These are phyloP conservation scores for Nothoprocta pentlandii DNA, from an alignment of 2,113 vertebrate genomes.

Conservation along the genomic window DNA sequence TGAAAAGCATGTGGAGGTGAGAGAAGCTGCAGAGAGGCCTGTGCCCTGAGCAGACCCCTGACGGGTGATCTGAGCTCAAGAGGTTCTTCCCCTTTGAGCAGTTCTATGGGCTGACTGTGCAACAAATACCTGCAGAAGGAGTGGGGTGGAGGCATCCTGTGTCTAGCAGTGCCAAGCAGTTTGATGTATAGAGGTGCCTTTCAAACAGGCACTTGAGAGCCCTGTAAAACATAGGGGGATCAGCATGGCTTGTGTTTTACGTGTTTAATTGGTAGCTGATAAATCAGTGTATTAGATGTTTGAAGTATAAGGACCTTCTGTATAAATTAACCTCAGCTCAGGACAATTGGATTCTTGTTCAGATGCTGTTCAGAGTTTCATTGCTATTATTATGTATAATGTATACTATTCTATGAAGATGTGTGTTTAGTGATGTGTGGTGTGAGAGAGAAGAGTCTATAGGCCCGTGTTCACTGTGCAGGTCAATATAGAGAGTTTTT, in stretches of 20 bases:
- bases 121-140: neutral
- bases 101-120: neutral
- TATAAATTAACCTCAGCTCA: neutral
- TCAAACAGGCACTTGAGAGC: neutral
- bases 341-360: conserved; percentile 17
- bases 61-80: neutral
- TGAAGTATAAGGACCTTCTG: neutral
- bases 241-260: neutral
- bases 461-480: neutral
- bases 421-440: neutral
- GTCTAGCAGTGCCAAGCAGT: neutral
- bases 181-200: neutral
- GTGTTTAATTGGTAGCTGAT: neutral
- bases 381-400: neutral
- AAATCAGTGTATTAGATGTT: neutral
- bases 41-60: neutral
- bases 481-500: neutral
- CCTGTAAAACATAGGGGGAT: neutral
- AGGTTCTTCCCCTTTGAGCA: neutral
- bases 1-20: neutral
- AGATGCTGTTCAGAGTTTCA: neutral
- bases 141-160: neutral
- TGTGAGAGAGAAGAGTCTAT: neutral
- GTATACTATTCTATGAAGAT: no score
- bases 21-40: neutral